Base-by-base conservation (phyloP, 2,888 invertebrate species). In the Agrochola litura region DNA sequence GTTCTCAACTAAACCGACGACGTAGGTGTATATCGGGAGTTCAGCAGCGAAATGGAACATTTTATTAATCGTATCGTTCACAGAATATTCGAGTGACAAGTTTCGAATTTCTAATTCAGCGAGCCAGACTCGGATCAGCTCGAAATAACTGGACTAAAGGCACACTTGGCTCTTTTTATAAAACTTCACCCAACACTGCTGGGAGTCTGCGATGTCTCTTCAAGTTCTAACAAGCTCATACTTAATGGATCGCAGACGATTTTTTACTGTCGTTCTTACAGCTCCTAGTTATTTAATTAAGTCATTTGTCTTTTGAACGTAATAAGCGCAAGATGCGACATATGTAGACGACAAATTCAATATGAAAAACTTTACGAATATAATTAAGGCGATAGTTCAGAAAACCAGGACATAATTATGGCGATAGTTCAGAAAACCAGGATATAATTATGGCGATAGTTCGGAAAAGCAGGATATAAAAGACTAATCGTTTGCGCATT, bases 191-290 rank as follows among this genome's bases (percentile, higher is more conserved):
- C 66, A 83, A 81, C 76, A 77, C 81, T 60, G 73, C 79, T 70
- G 79, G 83, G 73, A 77, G 70, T 74, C 67, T 80, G 79, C 73
- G 74, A 83, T 76, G 76, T 76, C 77, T 86, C 81, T 82, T 82
- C 81, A 82, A 83, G 82, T 89, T 91, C 89, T 90, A 91, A 92
- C 90, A 90, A 90, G 83, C 86, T 86, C 84, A 68, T 89, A n/a
- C n/a, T n/a, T n/a, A 89, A 90, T 88, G 88, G 86, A 86, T 88
- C 78, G 85, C 79, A 79, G 73, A 79, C 77, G 76, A 82, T 86
- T 82, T 82, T 83, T 81, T 78, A 76, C 68, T 73, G 69, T 41
- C 69, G 1, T 61, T 63, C 56, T 30, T 25, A 43, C 69, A 19
- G 49, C 25, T 72, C 25, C 56, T 70, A 67, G 77, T 71, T 72